phyloP scores from a whole-genome alignment of 53 echinoderm and acorn worm species.

The Pentamera pediparva region DNA sequence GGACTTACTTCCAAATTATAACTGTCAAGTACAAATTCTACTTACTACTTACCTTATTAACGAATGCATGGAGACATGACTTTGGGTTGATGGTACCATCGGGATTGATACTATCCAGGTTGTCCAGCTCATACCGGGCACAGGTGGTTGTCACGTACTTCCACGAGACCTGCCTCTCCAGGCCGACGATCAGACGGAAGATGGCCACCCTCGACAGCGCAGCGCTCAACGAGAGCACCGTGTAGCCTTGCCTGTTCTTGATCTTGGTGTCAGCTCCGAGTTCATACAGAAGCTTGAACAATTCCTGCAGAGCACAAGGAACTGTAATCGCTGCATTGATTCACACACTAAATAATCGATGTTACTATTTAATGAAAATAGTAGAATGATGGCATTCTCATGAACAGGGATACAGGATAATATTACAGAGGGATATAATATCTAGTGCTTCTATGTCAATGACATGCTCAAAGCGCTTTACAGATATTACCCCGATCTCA shows the following conservation, averaged over 20 bases:
- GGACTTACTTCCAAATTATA: too few relatives aligned
- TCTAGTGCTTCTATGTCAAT: too few relatives aligned
- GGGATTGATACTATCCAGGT: constrained; percentile 71
- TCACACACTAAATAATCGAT: too few relatives aligned
- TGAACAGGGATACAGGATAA: too few relatives aligned
- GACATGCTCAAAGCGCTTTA: too few relatives aligned
- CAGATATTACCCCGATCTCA: too few relatives aligned
- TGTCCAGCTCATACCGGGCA: constrained; percentile 76
- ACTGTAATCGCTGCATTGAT: too few relatives aligned
- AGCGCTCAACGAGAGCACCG: constrained; percentile 72
- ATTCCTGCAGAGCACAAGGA: constrained; percentile 73
- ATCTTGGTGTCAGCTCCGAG: constrained; percentile 57
- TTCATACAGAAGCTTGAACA: constrained; percentile 72
- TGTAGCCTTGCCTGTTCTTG: constrained; percentile 78
- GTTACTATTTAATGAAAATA: too few relatives aligned
- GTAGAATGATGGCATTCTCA: too few relatives aligned
- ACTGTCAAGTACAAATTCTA: too few relatives aligned
- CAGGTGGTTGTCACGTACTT: constrained; percentile 79
- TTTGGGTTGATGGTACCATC: constrained; percentile 70
- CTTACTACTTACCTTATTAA: constrained; percentile 80
- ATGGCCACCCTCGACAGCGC: constrained; percentile 54
- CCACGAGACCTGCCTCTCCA: constrained; percentile 88
- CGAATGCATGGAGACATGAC: constrained; percentile 71
- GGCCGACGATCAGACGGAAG: constrained; percentile 73
- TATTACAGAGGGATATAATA: too few relatives aligned